Conservation (phyloP, 2,888 invertebrate genomes). For the Sphaeridia pumilis region DNA sequence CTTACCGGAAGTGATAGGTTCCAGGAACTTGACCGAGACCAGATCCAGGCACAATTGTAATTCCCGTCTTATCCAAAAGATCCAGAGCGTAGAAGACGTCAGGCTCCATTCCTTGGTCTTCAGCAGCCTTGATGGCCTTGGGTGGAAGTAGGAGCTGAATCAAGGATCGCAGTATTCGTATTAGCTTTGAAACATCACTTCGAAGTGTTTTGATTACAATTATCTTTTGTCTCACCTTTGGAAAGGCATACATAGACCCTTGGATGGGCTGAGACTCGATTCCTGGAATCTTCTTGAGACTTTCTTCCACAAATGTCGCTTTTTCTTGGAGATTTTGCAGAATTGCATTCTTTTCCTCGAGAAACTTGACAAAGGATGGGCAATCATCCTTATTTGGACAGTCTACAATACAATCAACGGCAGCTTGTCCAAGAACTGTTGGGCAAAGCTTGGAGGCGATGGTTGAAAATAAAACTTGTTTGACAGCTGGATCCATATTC, state of each 20-base stretch:
- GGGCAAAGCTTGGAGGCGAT: constrained; percentile 92
- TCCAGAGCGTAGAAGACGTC: constrained; percentile 89
- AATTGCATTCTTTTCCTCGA: constrained; percentile 59
- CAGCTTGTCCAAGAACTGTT: constrained; percentile 62
- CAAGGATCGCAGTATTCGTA: no score
- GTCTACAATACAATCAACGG: constrained; percentile 79
- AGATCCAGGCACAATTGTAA: constrained; percentile 86
- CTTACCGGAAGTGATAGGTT: constrained; percentile 78
- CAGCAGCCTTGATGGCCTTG: constrained; percentile 73
- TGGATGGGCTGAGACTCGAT: constrained; percentile 68
- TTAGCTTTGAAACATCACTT: no score
- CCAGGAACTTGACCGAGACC: constrained; percentile 92
- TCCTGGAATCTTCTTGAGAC: constrained; percentile 82
- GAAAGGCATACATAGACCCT: constrained; percentile 99
- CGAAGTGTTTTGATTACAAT: no score
- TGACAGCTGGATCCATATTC: constrained; percentile 74
- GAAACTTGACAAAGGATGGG: constrained; percentile 70
- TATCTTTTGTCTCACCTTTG: constrained; percentile 45
- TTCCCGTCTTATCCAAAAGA: constrained; percentile 78
- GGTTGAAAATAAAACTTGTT: constrained; percentile 70
- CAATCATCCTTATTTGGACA: constrained; percentile 73
- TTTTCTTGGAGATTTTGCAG: constrained; percentile 61
- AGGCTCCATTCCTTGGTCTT: constrained; percentile 56
- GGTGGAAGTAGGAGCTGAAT: constrained; percentile 60
- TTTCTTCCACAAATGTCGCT: constrained; percentile 70